These are phyloP conservation scores for Pararge aegeria DNA, from an alignment of 1,140 invertebrate genomes.

Conservation along the genomic window DNA sequence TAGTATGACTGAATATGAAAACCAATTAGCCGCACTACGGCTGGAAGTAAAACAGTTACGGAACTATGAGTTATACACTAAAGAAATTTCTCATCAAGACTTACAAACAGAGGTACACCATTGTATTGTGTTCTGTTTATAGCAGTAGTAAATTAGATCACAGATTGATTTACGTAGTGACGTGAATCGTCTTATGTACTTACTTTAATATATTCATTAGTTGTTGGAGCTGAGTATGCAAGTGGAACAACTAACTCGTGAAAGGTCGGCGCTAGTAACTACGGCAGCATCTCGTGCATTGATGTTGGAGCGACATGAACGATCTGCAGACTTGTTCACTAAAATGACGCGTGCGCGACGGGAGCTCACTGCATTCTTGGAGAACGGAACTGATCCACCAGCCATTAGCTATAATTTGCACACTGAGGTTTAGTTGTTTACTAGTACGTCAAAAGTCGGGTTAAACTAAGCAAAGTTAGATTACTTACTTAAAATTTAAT, in stretches of 20 bases:
- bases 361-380: constrained; percentile 46
- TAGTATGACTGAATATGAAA: constrained; percentile 63
- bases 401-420: constrained; percentile 30
- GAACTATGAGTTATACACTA: constrained; percentile 61
- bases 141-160: too few species aligned
- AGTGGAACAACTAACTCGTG: constrained; percentile 57
- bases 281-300: constrained; percentile 61
- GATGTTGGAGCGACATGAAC: constrained; percentile 66
- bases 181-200: too few species aligned
- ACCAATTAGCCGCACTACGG: constrained; percentile 49
- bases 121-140: not conserved
- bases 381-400: constrained; percentile 33
- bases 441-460: not conserved
- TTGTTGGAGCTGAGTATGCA: constrained; percentile 61
- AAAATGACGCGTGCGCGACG: constrained; percentile 48
- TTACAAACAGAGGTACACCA: constrained; percentile 61
- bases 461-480: not conserved
- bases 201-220: constrained; percentile 25
- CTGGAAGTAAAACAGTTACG: constrained; percentile 56
- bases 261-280: constrained; percentile 52
- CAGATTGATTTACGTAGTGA: too few species aligned
- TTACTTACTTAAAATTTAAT: not conserved
- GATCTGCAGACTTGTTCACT: constrained; percentile 57
- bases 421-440: constrained; percentile 36
- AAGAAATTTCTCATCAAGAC: constrained; percentile 56